Evolutionary conservation across 2,797 vertebrate species (phyloP), one percentile per base, ranked within the genome.

Genomic region (Netta rufina): DNA sequence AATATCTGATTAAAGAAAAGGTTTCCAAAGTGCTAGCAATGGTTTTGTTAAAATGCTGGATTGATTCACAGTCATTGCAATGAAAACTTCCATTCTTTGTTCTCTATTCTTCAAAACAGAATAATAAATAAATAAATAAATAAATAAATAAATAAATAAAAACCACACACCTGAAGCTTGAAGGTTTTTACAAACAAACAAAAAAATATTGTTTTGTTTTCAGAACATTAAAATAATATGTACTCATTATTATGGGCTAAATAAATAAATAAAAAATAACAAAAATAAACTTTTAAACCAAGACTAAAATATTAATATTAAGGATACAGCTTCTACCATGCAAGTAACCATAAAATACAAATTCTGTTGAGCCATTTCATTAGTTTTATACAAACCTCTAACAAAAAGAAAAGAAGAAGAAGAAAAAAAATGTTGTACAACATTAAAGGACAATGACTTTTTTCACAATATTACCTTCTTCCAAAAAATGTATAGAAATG

Each of bases 1-100:
- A 74, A 60, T 45, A 84, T 21, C 39, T 86, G 80, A 92, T 91
- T 88, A 93, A 80, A 88, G 30, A 82, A 93, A 89, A 85, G 43
- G 22, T 18, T 89, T 82, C 78, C 45, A 84, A 88, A 92, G 61
- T 4, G 4, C 25, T 38, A 62, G 53, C 17, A 84, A 79, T 45
- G 6, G 25, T 32, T 81, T 86, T 87, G 71, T 76, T 91, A 90
- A 95, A 90, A 67, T 53, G 41, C 28, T 49, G 19, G 17, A 53
- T 39, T 84, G 20, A 22, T 71, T 79, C 75, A 87, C 27, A 83
- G 32, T 62, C 47, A 45, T 69, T 69, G 62, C 33, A 86, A 86
- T n/a, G 15, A 74, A 81, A 93, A 81, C 7, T 24, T 94, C n/a
- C 70, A 36, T 74, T 92, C 45, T 75, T 30, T 71, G 19, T 60